Percentiles rank a stretch among this genome's conserved stretches.
phyloP scores from a whole-genome alignment of 2,797 vertebrate genomes.

The Lepus oiostolus region DNA sequence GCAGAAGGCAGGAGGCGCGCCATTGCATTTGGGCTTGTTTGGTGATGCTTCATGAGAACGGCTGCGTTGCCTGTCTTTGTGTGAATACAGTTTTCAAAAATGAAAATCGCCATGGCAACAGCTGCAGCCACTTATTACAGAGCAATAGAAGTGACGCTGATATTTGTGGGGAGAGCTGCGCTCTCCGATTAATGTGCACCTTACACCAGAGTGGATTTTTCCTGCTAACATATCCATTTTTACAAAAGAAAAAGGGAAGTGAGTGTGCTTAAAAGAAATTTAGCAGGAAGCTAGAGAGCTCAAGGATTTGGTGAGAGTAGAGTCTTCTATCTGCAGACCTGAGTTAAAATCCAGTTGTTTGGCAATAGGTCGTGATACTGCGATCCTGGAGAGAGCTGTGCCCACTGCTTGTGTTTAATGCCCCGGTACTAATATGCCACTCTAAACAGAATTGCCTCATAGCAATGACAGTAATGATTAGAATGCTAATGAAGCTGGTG shows the following conservation, averaged over 20 bases:
- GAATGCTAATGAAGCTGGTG: not conserved
- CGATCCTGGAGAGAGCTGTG: not conserved
- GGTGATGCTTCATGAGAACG: constrained; percentile 82
- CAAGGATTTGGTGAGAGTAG: constrained; percentile 59
- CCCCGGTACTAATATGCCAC: not conserved
- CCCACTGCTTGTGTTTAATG: not conserved
- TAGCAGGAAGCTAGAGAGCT: constrained; percentile 72
- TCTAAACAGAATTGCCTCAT: not conserved
- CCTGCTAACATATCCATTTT: constrained; percentile 65
- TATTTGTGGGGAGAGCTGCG: constrained; percentile 82
- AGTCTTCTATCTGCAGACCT: constrained; percentile 72
- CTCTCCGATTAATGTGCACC: constrained; percentile 80
- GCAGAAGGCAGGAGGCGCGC: constrained; percentile 54
- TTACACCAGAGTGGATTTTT: constrained; percentile 74
- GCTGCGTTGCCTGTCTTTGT: constrained; percentile 86
- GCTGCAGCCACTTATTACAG: constrained; percentile 87
- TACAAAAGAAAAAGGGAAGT: constrained; percentile 49
- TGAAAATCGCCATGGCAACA: constrained; percentile 89
- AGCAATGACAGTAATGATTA: not conserved
- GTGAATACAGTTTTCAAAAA: constrained; percentile 85
- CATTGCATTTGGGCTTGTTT: constrained; percentile 85
- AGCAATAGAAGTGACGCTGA: constrained; percentile 84
- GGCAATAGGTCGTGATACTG: not conserved
- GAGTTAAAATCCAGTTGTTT: constrained; percentile 75
- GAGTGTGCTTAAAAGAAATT: constrained; percentile 77